Conservation (phyloP, 2,888 invertebrate species). For the Lasioglossum malachurum region DNA sequence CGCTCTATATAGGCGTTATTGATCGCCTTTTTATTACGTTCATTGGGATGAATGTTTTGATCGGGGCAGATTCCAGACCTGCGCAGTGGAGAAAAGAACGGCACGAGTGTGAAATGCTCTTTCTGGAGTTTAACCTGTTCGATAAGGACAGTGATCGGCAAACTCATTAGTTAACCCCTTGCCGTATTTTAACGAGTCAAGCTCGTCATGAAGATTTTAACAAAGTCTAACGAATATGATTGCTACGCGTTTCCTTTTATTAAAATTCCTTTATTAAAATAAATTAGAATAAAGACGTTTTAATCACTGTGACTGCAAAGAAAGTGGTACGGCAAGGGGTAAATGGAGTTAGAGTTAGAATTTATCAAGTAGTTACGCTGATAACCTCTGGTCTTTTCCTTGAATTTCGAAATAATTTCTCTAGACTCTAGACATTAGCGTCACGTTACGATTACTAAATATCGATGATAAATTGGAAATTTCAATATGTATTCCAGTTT, state of each 20-base stretch:
- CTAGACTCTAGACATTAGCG: background rate
- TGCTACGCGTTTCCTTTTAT: no score
- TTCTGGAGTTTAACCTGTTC: background rate
- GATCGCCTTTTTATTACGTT: background rate
- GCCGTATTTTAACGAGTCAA: no score
- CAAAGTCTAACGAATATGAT: no score
- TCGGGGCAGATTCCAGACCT: background rate
- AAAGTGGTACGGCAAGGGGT: no score
- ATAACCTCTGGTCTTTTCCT: background rate
- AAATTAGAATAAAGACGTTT: no score
- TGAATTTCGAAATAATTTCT: slow-evolving; percentile 5
- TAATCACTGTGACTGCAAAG: no score
- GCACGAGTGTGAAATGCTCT: background rate
- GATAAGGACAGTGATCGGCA: no score
- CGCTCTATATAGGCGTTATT: background rate
- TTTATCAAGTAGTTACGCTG: background rate
- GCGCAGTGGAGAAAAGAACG: background rate
- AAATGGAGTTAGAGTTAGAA: no score
- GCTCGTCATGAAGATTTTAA: no score
- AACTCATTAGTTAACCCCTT: no score
- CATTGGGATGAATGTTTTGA: background rate
- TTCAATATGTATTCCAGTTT: background rate
- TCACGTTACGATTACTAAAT: background rate
- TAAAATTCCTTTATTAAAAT: no score
- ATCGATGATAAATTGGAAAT: background rate